phyloP scores from a whole-genome alignment of 2,888 invertebrate genomes.

The Itoplectis maculator region DNA sequence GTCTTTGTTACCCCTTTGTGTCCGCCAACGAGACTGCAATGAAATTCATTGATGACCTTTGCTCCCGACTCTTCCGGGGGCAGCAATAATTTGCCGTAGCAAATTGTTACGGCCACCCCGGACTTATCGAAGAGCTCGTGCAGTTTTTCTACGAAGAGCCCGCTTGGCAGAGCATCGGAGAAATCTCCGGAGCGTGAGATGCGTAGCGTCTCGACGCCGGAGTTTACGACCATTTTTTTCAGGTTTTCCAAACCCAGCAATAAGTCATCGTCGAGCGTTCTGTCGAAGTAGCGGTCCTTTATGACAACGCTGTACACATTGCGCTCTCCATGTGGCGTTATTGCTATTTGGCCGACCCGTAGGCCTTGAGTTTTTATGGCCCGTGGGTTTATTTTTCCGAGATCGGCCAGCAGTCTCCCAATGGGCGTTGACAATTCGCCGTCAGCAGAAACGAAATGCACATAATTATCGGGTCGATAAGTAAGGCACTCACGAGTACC shows the following conservation, averaged over 20 bases:
- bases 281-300: slow-evolving; percentile 34
- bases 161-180: slow-evolving; percentile 18
- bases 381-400: slow-evolving; percentile 37
- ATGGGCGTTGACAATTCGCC: slow-evolving; percentile 15
- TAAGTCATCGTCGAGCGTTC: not conserved
- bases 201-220: not conserved
- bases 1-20: slow-evolving; percentile 68
- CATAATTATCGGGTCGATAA: slow-evolving; percentile 24
- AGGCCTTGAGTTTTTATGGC: slow-evolving; percentile 3
- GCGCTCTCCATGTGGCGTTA: slow-evolving; percentile 14
- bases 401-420: slow-evolving; percentile 26
- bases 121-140: slow-evolving; percentile 4
- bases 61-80: not conserved
- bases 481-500: slow-evolving; percentile 34
- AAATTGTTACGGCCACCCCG: not conserved
- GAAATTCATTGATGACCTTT: slow-evolving; percentile 57
- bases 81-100: slow-evolving; percentile 22
- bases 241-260: not conserved
- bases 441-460: slow-evolving; percentile 40
- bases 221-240: not conserved
- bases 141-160: slow-evolving; percentile 5
- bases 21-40: slow-evolving; percentile 59
- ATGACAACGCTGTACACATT: slow-evolving; percentile 38
- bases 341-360: slow-evolving; percentile 19
- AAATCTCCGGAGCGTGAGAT: slow-evolving; percentile 47